These are phyloP conservation scores for Polydesmus complanatus DNA, from an alignment of 2,888 invertebrate species.

Conservation along the genomic window DNA sequence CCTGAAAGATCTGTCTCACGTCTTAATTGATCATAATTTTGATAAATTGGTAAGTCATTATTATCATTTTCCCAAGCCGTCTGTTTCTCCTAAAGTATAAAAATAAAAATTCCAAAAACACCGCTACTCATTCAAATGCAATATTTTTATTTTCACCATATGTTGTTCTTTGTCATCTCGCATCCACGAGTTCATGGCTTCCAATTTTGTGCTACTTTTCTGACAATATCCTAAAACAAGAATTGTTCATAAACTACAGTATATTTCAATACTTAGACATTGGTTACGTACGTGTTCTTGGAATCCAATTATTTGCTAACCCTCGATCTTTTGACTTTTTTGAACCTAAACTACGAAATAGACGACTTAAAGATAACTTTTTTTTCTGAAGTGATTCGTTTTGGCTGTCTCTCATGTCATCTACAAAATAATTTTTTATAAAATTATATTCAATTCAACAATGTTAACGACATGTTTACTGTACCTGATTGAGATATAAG, in stretches of 20 bases:
- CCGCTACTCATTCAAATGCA: too few relatives aligned
- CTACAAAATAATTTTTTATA: background rate
- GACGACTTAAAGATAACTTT: slow-evolving; percentile 1
- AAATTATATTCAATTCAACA: background rate
- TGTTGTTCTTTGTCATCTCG: background rate
- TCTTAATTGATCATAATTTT: background rate
- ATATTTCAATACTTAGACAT: background rate
- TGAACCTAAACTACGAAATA: slow-evolving; percentile 4
- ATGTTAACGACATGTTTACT: background rate
- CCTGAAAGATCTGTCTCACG: background rate
- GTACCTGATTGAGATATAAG: background rate
- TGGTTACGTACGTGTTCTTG: background rate
- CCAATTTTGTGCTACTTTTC: background rate
- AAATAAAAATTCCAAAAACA: too few relatives aligned
- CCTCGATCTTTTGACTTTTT: background rate
- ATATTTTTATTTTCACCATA: too few relatives aligned
- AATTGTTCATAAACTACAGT: background rate
- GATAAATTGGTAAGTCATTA: background rate
- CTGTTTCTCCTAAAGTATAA: background rate
- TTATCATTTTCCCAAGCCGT: background rate
- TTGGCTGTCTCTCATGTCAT: slow-evolving; percentile 5
- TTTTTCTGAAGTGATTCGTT: background rate
- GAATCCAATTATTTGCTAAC: background rate
- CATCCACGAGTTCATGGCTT: background rate
- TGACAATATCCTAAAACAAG: background rate